Evolutionary conservation across 1,140 invertebrate genomes (phyloP), one percentile per base, ranked within the genome.

Genomic region (Cherax destructor): DNA sequence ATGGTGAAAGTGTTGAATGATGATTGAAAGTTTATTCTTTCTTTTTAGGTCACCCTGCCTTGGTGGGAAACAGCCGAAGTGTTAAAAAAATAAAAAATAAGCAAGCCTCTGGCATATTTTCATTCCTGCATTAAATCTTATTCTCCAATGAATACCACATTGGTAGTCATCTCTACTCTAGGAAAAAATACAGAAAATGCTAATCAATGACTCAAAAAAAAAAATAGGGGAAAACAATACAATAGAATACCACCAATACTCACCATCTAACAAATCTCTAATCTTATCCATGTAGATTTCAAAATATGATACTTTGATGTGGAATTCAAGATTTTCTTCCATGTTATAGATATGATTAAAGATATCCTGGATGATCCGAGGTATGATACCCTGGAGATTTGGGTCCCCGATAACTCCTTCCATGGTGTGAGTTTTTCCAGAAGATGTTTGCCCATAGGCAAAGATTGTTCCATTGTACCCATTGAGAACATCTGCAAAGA

Each of bases 261-360:
- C 95, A 98, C 98, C 97, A 96, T 99, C 99, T 91, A 99, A 95
- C 91, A 99, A 96, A 97, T 99, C 99, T 94, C 99, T 96, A 94
- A 99, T 99, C 96, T 99, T 99, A 95, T 99, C 99, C 97, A 99
- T 98, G 95, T 99, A 99, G 94, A 99, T 99, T 97, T 99, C 99
- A 96, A 99, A 99, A 95, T 99, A 99, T 59, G 99, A 99, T 83
- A 99, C 98, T 96, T 99, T 99, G 93, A 99, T 99, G 95, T 99
- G 99, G 95, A 99, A 99, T 95, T 99, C 99, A 93, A 99, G 95
- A 95, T 99, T 98, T 95, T 99, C 98, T 95, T 99, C 99, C 99
- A 99, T 99, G 92, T 97, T 97, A 95, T 99, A 99, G 94, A 99
- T 99, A 95, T 99, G 99, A 95, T 99, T 99, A 95, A 99, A 99